A percentile compares a stretch with the other conserved stretches of the same genome.
These are phyloP conservation scores for Thunnus maccoyii DNA, from an alignment of 2,113 vertebrate species.

Conservation along the genomic window DNA sequence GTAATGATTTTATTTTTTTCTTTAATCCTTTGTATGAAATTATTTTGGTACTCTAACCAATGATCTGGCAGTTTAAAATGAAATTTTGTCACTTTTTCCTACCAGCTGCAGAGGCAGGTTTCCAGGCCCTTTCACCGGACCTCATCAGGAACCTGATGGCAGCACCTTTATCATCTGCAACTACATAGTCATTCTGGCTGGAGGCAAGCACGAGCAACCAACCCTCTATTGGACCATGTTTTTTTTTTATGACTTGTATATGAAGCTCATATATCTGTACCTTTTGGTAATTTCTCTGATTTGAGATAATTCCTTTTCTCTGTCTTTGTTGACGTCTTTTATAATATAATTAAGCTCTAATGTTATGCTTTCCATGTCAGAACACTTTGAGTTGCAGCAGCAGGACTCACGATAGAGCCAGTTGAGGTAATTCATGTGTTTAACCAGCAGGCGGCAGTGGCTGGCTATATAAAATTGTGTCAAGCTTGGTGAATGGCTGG, in stretches of 20 bases:
- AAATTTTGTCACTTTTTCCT: slow-evolving; percentile 16
- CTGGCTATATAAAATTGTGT: slow-evolving; percentile 34
- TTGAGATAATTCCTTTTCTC: not conserved
- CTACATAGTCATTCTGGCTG: slow-evolving; percentile 37
- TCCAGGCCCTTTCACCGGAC: slow-evolving; percentile 78
- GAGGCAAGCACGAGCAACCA: slow-evolving; percentile 20
- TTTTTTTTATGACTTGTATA: slow-evolving; percentile 2
- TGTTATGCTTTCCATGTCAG: slow-evolving; percentile 2
- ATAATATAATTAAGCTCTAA: not conserved
- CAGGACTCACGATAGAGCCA: not conserved
- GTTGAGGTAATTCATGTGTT: slow-evolving; percentile 37
- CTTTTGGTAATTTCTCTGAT: slow-evolving; percentile 15
- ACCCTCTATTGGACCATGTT: not conserved
- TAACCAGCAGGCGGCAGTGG: slow-evolving; percentile 75
- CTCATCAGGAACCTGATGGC: slow-evolving; percentile 73
- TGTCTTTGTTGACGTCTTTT: not conserved
- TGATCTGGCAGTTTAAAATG: not conserved
- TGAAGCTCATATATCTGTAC: not conserved
- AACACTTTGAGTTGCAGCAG: not conserved
- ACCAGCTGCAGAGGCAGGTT: slow-evolving; percentile 76
- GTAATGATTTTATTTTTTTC: slow-evolving; percentile 65
- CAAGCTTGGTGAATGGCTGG: not conserved
- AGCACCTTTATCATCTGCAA: slow-evolving; percentile 54
- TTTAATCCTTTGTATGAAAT: not conserved
- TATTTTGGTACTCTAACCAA: slow-evolving; percentile 2